These are phyloP conservation scores for Stenodema calcarata DNA, from an alignment of 2,888 invertebrate genomes.

Conservation along the genomic window DNA sequence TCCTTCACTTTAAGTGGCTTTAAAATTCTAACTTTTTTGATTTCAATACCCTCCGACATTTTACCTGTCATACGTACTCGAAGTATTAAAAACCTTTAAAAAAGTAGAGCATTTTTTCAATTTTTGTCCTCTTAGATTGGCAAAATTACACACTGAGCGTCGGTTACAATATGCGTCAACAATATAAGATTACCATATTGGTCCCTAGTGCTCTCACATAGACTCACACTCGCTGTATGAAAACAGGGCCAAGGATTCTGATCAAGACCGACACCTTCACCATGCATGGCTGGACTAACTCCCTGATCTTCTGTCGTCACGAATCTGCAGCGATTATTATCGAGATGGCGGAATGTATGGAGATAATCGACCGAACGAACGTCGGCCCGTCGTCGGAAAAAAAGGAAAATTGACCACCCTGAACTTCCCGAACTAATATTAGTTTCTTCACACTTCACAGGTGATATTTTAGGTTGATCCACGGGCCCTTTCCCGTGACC, in stretches of 20 bases:
- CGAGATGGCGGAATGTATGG: background rate
- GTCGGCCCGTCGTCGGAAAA: background rate
- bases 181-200: background rate
- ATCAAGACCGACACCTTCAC: slow-evolving; percentile 1
- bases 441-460: slow-evolving; percentile 7
- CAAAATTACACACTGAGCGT: no score
- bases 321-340: background rate
- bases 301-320: background rate
- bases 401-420: background rate
- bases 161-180: no score
- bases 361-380: background rate
- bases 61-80: no score
- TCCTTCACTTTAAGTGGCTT: no score
- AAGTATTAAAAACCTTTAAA: no score
- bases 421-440: background rate
- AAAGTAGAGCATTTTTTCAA: no score
- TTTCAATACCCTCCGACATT: no score
- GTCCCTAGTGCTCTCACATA: background rate
- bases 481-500: slow-evolving; percentile 5
- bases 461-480: background rate
- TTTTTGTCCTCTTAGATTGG: no score
- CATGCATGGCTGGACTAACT: background rate
- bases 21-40: no score
- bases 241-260: slow-evolving; percentile 21
- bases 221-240: background rate